phyloP scores from a whole-genome alignment of 64 coral and sea anemone genomes.

The Orbicella faveolata region DNA sequence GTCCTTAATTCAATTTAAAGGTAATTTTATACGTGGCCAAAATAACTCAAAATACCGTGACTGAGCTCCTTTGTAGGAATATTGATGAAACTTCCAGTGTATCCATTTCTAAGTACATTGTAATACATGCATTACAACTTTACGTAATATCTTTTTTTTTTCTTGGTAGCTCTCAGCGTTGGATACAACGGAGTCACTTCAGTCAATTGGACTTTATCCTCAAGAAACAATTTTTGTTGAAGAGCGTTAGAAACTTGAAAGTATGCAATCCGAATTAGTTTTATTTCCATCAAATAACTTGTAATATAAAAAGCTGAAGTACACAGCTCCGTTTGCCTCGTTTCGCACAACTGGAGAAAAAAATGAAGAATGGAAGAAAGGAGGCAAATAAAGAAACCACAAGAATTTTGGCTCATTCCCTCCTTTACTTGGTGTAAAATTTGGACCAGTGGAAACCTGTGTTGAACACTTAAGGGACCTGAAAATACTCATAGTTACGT shows the following conservation, averaged over 20 bases:
- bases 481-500: neutral
- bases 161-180: slow-evolving; percentile 59
- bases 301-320: neutral
- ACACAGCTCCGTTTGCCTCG: neutral
- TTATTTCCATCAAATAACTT: neutral
- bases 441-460: no score
- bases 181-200: slow-evolving; percentile 71
- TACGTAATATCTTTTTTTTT: neutral
- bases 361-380: neutral
- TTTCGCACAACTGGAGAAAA: neutral
- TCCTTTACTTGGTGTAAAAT: neutral
- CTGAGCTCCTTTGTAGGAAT: no score
- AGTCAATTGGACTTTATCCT: slow-evolving; percentile 83
- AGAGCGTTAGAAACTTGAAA: slow-evolving; percentile 58
- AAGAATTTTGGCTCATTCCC: neutral
- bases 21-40: no score
- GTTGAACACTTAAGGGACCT: neutral
- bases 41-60: no score
- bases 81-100: no score
- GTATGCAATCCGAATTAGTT: neutral
- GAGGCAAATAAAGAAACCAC: neutral
- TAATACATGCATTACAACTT: neutral
- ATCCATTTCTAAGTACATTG: no score
- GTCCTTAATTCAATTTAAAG: no score
- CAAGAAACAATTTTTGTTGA: slow-evolving; percentile 98